Evolutionary conservation across 1,140 invertebrate species (phyloP).

Genomic region (Lepidurus couesii): DNA sequence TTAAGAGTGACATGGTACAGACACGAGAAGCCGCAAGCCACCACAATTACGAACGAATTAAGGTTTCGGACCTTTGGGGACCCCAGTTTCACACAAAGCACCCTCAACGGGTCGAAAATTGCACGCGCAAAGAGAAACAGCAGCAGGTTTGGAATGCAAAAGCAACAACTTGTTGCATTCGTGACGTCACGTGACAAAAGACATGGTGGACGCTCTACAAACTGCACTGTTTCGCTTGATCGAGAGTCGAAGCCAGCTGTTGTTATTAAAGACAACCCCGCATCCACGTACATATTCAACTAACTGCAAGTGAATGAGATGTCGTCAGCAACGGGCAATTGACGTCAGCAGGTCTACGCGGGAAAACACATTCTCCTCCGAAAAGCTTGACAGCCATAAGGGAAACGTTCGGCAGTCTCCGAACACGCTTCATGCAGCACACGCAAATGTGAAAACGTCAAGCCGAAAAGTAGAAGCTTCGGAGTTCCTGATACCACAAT

Average conservation of each 20-base stretch:
- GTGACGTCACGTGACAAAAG: not conserved
- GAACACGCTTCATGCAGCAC: no score
- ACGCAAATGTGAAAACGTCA: no score
- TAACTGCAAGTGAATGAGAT: not conserved
- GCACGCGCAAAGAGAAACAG: not conserved
- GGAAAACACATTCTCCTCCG: not conserved
- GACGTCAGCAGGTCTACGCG: slow-evolving; percentile 4
- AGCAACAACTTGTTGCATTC: not conserved
- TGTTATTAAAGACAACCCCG: not conserved
- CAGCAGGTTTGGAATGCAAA: not conserved
- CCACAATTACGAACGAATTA: not conserved
- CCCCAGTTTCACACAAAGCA: not conserved
- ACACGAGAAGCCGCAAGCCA: not conserved
- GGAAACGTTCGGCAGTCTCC: no score
- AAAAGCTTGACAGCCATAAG: not conserved
- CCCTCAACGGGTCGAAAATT: not conserved
- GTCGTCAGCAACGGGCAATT: not conserved
- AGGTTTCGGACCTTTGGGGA: not conserved
- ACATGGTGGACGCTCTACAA: not conserved
- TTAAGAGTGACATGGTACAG: not conserved
- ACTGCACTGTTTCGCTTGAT: not conserved
- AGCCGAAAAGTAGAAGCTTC: no score
- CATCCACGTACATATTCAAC: not conserved
- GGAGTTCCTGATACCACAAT: no score
- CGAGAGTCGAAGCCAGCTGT: not conserved